A percentile compares a stretch with the other conserved stretches of the same genome.
phyloP scores from a whole-genome alignment of 1,140 invertebrate species.

The Sinonovacula constricta region DNA sequence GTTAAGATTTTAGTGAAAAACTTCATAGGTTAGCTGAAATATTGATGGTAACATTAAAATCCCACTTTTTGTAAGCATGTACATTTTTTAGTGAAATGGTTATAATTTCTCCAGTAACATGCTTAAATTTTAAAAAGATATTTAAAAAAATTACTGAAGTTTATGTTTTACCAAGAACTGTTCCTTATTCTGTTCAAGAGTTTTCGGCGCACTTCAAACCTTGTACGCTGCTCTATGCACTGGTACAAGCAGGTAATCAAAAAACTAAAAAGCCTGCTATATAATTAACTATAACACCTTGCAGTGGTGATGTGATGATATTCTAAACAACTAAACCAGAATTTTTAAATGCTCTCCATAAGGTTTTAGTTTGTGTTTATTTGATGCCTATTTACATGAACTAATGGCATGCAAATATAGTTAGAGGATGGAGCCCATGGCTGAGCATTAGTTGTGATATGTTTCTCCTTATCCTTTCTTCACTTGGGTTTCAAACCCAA shows the following conservation, averaged over 20 bases:
- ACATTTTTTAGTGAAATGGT: neutral
- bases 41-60: neutral
- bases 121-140: neutral
- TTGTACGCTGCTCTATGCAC: constrained; percentile 33
- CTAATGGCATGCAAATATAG: no score
- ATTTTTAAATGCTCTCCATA: neutral
- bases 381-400: no score
- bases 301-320: neutral
- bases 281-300: neutral
- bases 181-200: neutral
- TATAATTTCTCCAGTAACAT: neutral
- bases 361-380: neutral
- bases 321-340: neutral
- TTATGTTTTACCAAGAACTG: neutral
- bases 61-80: neutral
- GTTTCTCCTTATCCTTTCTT: no score
- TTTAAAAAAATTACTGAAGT: neutral
- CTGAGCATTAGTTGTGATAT: no score
- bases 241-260: constrained; percentile 45
- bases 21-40: neutral
- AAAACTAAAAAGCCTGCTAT: neutral
- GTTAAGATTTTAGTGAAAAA: neutral
- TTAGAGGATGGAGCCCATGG: no score
- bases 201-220: constrained; percentile 1
- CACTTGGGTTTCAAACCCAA: no score